phyloP scores from a whole-genome alignment of 2,888 invertebrate species.

The Cabera pusaria region DNA sequence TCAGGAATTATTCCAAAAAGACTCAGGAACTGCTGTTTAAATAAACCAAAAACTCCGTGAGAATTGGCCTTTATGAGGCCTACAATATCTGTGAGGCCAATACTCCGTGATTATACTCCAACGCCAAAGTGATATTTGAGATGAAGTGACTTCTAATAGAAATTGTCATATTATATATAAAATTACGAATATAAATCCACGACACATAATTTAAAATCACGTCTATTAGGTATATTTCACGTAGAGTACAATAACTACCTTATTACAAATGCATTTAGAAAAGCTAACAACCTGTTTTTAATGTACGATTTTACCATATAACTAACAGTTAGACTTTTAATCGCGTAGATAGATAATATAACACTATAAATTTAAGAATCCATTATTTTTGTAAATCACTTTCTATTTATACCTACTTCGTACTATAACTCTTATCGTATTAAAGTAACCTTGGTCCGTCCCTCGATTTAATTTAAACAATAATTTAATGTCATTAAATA shows the following conservation, averaged over 20 bases:
- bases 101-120: constrained; percentile 43
- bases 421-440: neutral
- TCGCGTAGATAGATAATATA: neutral
- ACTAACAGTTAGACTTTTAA: neutral
- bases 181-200: too few species aligned
- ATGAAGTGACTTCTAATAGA: constrained; percentile 32
- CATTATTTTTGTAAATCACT: constrained; percentile 13
- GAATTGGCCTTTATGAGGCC: too few species aligned
- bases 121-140: constrained; percentile 67
- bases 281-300: neutral
- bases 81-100: too few species aligned
- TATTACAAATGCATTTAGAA: constrained; percentile 14
- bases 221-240: constrained; percentile 16
- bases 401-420: constrained; percentile 2
- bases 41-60: constrained; percentile 26
- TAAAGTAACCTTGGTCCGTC: constrained; percentile 16
- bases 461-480: constrained; percentile 9
- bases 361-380: neutral
- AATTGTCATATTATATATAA: too few species aligned
- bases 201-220: too few species aligned
- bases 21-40: constrained; percentile 78
- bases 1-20: constrained; percentile 82
- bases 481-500: constrained; percentile 4
- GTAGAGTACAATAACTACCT: constrained; percentile 18
- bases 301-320: too few species aligned